Evolutionary conservation across 2,797 vertebrate species (phyloP).

Genomic region (Siniperca undulata): DNA sequence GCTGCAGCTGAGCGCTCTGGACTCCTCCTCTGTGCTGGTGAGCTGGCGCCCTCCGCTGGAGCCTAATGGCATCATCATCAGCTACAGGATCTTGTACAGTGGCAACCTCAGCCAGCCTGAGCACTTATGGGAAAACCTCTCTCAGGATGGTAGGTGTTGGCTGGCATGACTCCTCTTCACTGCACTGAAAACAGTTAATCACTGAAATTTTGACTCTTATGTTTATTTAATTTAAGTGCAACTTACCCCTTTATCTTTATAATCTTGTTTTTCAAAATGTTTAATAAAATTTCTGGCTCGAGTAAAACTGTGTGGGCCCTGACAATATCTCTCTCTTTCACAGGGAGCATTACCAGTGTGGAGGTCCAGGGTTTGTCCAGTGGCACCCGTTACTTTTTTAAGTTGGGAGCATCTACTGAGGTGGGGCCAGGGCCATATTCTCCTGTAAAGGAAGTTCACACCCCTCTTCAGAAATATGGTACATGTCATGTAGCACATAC

Average conservation of each 20-base stretch:
- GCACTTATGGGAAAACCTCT: constrained; percentile 92
- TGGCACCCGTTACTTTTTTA: constrained; percentile 95
- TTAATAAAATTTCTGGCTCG: neutral
- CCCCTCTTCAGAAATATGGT: constrained; percentile 86
- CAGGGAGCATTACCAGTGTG: constrained; percentile 91
- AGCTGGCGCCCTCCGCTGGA: constrained; percentile 95
- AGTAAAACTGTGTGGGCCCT: neutral
- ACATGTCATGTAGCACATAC: constrained; percentile 29
- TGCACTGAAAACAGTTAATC: neutral
- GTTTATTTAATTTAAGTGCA: neutral
- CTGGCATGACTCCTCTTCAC: neutral
- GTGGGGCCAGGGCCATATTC: constrained; percentile 94
- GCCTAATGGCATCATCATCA: constrained; percentile 92
- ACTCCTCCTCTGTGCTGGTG: constrained; percentile 91
- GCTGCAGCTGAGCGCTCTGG: constrained; percentile 90
- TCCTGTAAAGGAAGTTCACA: constrained; percentile 90
- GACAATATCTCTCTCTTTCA: constrained; percentile 39
- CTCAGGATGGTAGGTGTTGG: constrained; percentile 88
- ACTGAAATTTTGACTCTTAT: neutral
- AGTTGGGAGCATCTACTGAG: constrained; percentile 93
- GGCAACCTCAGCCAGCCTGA: constrained; percentile 91
- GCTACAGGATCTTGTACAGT: constrained; percentile 92
- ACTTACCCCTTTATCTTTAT: neutral
- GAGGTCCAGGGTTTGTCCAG: constrained; percentile 92
- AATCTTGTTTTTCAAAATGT: constrained; percentile 11